Base-by-base conservation (phyloP, 2,113 vertebrate genomes). In the Kobus ellipsiprymnus region DNA sequence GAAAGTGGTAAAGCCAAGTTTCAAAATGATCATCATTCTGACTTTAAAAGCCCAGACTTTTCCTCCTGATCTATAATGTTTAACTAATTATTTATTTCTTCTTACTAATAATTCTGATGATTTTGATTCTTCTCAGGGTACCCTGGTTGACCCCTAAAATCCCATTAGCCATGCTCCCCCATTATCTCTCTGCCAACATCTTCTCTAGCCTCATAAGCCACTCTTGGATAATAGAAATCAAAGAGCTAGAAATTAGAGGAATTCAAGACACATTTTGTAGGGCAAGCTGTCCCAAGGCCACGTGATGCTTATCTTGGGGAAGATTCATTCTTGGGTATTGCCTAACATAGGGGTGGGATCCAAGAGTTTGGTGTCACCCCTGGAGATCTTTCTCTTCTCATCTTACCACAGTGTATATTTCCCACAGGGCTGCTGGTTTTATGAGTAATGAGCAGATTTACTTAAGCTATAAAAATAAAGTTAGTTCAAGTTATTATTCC, bases 381-480 rank as follows among this genome's bases (percentile, higher is more conserved):
- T 23, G 27, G 17, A 96, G 36, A 94, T 87, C 11, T 62, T 92
- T 74, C 84, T 86, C 48, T 81, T 91, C 52, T 87, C n/a, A 87
- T 78, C 2, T 94, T 80, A 90, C 27, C 78, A 90, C 33, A 85
- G 29, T 78, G n/a, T 17, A 67, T 85, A 95, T 67, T 48, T 91
- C 16, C 59, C 36, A 91, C 44, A 67, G 30, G 17, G 19, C 16
- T 94, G 7, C 91, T 94, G 64, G 10, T 87, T 94, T 97, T 90
- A 74, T 95, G 59, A 97, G 71, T 95, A 97, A 91, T 55, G 62
- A 87, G 19, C 40, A 96, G 86, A 94, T 94, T 95, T 91, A 91
- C n/a, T 96, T 93, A 92, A 96, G n/a, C 54, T 95, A 82, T 82
- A 89, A 91, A 97, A 90, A 95, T 95, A 97, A 96, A 95, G 93